phyloP scores from a whole-genome alignment of 2,888 invertebrate genomes.

The Acanthoscelides obtectus region DNA sequence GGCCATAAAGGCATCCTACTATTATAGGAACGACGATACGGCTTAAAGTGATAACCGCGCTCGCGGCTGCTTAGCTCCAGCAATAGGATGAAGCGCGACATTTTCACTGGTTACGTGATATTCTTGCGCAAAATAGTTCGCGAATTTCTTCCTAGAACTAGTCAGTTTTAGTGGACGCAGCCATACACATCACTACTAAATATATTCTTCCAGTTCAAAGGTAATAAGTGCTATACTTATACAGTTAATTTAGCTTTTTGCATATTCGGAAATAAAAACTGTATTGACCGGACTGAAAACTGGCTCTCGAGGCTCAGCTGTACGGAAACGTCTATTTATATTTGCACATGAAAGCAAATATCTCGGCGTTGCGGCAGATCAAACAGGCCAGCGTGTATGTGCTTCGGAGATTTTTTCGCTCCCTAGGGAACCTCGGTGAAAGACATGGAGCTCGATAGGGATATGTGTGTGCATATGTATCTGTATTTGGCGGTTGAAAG shows the following conservation, averaged over 20 bases:
- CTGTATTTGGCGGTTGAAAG: background rate
- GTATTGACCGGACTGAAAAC: slow-evolving; percentile 2
- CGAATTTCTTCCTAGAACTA: no score
- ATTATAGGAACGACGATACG: no score
- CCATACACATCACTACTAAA: no score
- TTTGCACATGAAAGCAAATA: slow-evolving; percentile 14
- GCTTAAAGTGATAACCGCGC: no score
- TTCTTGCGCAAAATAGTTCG: no score
- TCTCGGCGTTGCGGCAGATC: background rate
- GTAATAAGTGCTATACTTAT: no score
- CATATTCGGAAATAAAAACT: background rate
- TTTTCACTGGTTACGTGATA: no score
- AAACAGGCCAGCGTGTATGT: background rate
- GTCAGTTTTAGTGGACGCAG: no score
- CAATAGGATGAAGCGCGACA: no score
- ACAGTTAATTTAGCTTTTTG: background rate
- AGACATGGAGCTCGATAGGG: background rate
- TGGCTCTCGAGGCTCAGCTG: slow-evolving; percentile 6
- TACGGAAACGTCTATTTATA: slow-evolving; percentile 16
- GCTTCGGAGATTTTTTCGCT: background rate
- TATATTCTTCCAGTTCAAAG: no score
- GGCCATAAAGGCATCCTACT: no score
- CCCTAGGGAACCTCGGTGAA: background rate
- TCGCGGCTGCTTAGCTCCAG: no score
- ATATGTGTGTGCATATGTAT: background rate